These are phyloP conservation scores for Bombus cullumanus DNA, from an alignment of 1,140 invertebrate species.

Conservation along the genomic window DNA sequence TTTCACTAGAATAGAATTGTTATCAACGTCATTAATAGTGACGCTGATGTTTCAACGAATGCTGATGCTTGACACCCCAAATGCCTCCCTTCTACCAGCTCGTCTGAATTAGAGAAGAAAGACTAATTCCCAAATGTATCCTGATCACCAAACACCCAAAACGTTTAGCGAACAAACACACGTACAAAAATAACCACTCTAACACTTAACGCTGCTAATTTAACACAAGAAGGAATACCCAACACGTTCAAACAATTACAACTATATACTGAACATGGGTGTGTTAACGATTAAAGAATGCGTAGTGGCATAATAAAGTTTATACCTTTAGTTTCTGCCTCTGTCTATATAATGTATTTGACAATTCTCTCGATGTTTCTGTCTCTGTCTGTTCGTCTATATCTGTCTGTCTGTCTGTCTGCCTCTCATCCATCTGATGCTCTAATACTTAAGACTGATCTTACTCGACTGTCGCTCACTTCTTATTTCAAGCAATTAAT, in stretches of 20 bases:
- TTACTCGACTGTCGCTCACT: slow-evolving; percentile 63
- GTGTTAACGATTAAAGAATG: slow-evolving; percentile 63
- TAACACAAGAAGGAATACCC: neutral
- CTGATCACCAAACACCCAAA: neutral
- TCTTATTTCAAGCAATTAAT: slow-evolving; percentile 62
- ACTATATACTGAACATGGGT: slow-evolving; percentile 56
- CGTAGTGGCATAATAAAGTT: slow-evolving; percentile 59
- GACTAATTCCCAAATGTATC: neutral
- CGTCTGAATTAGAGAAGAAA: slow-evolving; percentile 15
- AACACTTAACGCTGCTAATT: slow-evolving; percentile 12
- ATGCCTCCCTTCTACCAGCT: slow-evolving; percentile 31
- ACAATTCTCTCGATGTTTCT: slow-evolving; percentile 60
- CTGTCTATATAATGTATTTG: slow-evolving; percentile 62
- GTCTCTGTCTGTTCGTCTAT: slow-evolving; percentile 70
- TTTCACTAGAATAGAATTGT: slow-evolving; percentile 2
- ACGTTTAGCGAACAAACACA: neutral
- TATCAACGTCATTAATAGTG: neutral
- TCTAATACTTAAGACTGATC: slow-evolving; percentile 49
- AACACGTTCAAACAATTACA: slow-evolving; percentile 7
- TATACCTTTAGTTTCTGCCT: slow-evolving; percentile 65
- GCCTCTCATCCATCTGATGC: slow-evolving; percentile 61
- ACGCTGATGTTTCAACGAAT: neutral
- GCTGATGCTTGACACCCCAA: slow-evolving; percentile 9
- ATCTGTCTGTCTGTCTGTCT: slow-evolving; percentile 60
- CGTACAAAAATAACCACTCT: neutral